Conservation (phyloP, 2,113 vertebrate species). For the Mola mola region DNA sequence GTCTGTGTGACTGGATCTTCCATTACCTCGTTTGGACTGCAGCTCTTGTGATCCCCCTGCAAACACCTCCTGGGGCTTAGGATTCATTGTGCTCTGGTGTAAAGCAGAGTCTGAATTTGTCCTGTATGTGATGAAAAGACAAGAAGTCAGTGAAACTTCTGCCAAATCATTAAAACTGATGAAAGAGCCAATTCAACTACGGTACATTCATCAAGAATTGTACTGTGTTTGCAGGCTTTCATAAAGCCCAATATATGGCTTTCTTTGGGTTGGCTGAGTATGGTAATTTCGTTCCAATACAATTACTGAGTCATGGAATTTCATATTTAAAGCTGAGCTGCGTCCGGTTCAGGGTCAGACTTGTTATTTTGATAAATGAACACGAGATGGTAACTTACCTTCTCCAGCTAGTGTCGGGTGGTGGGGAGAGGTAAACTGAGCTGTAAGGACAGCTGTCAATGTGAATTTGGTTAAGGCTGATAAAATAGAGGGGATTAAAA, state of each 20-base stretch:
- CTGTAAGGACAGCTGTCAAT: constrained; percentile 98
- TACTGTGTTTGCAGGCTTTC: neutral
- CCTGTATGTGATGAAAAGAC: constrained; percentile 77
- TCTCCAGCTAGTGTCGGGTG: constrained; percentile 97
- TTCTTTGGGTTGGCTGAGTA: neutral
- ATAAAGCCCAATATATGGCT: neutral
- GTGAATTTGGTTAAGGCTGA: constrained; percentile 87
- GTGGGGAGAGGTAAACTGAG: constrained; percentile 96
- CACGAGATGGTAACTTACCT: constrained; percentile 82
- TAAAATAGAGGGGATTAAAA: constrained; percentile 42
- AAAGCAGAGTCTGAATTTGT: constrained; percentile 98
- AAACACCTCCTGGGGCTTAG: constrained; percentile 89
- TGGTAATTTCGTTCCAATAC: too few relatives aligned
- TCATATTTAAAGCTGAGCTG: neutral
- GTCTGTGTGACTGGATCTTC: constrained; percentile 32
- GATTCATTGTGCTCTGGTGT: constrained; percentile 96
- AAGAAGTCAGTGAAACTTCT: constrained; percentile 39
- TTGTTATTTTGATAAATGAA: constrained; percentile 23
- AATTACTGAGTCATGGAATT: neutral
- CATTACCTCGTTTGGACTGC: constrained; percentile 93
- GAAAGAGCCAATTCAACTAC: constrained; percentile 9
- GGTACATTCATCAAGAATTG: constrained; percentile 3
- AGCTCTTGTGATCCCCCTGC: constrained; percentile 90
- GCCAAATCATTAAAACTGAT: constrained; percentile 1
- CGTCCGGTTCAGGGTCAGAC: neutral